Conservation (phyloP, 1,140 invertebrate species). For the Rhyacophila brunnea region DNA sequence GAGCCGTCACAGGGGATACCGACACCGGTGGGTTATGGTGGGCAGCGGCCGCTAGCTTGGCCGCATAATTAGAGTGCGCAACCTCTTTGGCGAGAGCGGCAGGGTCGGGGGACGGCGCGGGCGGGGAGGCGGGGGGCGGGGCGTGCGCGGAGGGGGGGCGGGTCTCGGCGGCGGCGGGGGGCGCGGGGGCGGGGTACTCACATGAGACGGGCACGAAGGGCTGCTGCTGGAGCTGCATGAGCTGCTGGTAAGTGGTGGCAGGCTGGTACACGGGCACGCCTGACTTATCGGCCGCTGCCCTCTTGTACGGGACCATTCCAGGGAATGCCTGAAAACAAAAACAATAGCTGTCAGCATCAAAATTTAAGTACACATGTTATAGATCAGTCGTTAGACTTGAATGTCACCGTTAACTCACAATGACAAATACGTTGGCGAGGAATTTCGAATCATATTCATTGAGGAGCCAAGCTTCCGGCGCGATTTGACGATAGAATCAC, state of each 20-base stretch:
- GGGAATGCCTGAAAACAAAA: constrained; percentile 77
- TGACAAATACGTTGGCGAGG: too few species aligned
- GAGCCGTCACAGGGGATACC: constrained; percentile 55
- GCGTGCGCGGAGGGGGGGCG: constrained; percentile 41
- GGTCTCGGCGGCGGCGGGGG: constrained; percentile 56
- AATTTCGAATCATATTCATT: too few species aligned
- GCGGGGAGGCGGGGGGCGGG: constrained; percentile 37
- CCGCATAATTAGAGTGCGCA: constrained; percentile 75
- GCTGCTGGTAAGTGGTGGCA: constrained; percentile 88
- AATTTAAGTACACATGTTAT: too few species aligned
- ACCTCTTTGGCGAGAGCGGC: constrained; percentile 71
- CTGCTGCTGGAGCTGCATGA: constrained; percentile 89
- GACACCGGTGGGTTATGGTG: constrained; percentile 31
- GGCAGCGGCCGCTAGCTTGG: constrained; percentile 61
- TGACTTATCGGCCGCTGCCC: constrained; percentile 91
- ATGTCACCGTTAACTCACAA: too few species aligned
- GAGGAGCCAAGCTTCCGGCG: too few species aligned
- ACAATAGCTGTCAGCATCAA: background rate
- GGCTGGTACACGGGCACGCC: constrained; percentile 94
- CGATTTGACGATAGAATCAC: too few species aligned
- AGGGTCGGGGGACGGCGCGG: constrained; percentile 50
- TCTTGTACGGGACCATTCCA: constrained; percentile 87
- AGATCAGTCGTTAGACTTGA: too few species aligned
- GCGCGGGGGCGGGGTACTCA: constrained; percentile 79
- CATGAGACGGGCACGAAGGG: constrained; percentile 90